A percentile compares a stretch with the other conserved stretches of the same genome.
These are phyloP conservation scores for Periophthalmodon schlosseri DNA, from an alignment of 2,113 vertebrate genomes.

Conservation along the genomic window DNA sequence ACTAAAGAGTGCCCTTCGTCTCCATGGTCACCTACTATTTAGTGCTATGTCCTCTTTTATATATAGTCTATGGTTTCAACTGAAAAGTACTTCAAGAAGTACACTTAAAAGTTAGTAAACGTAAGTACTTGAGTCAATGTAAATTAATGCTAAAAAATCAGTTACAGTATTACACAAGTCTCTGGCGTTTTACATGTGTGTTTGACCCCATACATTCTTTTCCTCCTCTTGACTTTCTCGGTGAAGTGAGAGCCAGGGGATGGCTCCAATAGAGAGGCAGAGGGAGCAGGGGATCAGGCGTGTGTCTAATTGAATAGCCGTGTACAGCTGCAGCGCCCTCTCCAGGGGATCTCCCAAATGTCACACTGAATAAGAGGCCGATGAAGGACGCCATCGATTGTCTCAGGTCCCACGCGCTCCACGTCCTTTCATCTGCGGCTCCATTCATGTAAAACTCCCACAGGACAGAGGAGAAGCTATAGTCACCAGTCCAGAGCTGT, in stretches of 20 bases:
- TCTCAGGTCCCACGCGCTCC: slow-evolving; percentile 24
- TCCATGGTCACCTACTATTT: too few species aligned
- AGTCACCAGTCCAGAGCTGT: not conserved
- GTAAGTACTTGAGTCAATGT: too few species aligned
- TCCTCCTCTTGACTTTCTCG: not conserved
- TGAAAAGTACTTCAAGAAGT: too few species aligned
- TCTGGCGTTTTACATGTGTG: not conserved
- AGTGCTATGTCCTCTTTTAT: too few species aligned
- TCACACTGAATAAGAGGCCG: slow-evolving; percentile 44
- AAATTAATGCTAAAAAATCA: not conserved
- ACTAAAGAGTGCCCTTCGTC: too few species aligned
- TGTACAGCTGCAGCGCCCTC: slow-evolving; percentile 37
- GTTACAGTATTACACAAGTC: not conserved
- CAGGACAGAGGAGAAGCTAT: slow-evolving; percentile 9
- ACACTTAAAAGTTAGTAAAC: too few species aligned
- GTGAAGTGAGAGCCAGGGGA: not conserved
- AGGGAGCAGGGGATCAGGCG: slow-evolving; percentile 17
- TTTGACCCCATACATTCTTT: not conserved
- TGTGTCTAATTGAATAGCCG: slow-evolving; percentile 52
- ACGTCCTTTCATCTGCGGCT: not conserved
- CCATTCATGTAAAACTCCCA: slow-evolving; percentile 6
- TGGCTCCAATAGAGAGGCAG: not conserved
- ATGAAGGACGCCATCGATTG: slow-evolving; percentile 42
- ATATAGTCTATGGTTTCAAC: too few species aligned
- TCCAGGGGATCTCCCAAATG: slow-evolving; percentile 51